Percentiles rank a stretch among this genome's conserved stretches.
Conservation (phyloP, 2,888 invertebrate species). For the Icerya purchasi region DNA sequence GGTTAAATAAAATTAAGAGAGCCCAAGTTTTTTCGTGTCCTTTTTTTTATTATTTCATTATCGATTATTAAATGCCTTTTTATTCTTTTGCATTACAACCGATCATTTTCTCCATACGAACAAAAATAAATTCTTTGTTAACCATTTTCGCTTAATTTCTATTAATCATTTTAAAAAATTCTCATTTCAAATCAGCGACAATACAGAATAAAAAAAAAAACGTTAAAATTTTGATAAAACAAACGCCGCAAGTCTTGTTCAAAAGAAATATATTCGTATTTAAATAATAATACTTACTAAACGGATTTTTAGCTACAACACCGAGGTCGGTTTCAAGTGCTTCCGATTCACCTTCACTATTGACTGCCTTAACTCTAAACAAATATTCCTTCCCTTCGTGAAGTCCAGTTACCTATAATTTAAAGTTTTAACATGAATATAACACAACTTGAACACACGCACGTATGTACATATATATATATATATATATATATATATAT, state of each 20-base stretch:
- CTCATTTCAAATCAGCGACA: background rate
- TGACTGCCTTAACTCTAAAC: slow-evolving; percentile 93
- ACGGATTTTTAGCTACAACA: slow-evolving; percentile 94
- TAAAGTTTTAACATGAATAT: background rate
- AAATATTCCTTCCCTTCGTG: slow-evolving; percentile 94
- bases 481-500: background rate
- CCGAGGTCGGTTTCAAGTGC: slow-evolving; percentile 78
- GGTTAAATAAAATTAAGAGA: no score
- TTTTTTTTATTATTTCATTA: no score
- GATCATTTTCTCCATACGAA: no score
- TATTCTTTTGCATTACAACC: no score
- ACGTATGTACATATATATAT: no score
- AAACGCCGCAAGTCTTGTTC: background rate
- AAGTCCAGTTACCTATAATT: slow-evolving; percentile 41
- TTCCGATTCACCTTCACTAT: slow-evolving; percentile 89
- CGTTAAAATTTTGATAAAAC: no score
- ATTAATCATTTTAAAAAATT: no score
- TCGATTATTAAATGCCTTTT: no score
- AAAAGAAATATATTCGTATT: background rate
- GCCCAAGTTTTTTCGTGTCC: no score
- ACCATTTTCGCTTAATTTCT: no score
- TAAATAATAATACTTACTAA: slow-evolving; percentile 34
- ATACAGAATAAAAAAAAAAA: background rate
- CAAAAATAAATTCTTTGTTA: no score
- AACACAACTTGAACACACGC: no score